These are phyloP conservation scores for Euzetes globulus DNA, from an alignment of 2,888 invertebrate genomes.

Conservation along the genomic window DNA sequence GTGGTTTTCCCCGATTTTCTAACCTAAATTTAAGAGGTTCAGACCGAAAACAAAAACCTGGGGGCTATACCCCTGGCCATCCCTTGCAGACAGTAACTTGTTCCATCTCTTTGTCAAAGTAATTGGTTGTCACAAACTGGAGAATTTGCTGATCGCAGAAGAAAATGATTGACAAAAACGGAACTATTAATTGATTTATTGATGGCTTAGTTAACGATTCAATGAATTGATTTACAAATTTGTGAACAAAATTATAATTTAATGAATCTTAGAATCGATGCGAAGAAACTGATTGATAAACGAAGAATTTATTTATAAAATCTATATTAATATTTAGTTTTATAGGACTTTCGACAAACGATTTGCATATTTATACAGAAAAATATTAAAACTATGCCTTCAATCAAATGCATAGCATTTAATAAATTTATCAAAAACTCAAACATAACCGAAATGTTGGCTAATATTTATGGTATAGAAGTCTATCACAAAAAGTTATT, in stretches of 20 bases:
- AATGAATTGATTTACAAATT: constrained; percentile 16
- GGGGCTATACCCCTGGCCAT: no score
- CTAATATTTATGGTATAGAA: neutral
- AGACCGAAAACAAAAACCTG: no score
- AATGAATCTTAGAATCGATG: neutral
- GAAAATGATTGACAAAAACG: no score
- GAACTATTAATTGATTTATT: neutral
- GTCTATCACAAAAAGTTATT: constrained; percentile 19
- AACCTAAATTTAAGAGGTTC: no score
- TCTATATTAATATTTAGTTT: constrained; percentile 6
- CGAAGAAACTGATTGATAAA: neutral
- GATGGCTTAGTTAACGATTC: neutral
- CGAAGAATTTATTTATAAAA: neutral
- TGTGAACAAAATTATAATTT: neutral
- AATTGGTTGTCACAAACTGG: no score
- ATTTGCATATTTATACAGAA: constrained; percentile 13
- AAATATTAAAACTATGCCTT: neutral
- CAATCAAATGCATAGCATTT: neutral
- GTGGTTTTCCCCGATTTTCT: no score
- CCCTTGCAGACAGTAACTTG: no score
- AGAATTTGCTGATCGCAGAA: no score
- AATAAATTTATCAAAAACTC: neutral
- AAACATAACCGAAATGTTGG: neutral
- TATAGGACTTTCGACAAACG: constrained; percentile 16
- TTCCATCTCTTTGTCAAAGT: no score